phyloP scores from a whole-genome alignment of 1,140 invertebrate species.

The Heliothis virescens region DNA sequence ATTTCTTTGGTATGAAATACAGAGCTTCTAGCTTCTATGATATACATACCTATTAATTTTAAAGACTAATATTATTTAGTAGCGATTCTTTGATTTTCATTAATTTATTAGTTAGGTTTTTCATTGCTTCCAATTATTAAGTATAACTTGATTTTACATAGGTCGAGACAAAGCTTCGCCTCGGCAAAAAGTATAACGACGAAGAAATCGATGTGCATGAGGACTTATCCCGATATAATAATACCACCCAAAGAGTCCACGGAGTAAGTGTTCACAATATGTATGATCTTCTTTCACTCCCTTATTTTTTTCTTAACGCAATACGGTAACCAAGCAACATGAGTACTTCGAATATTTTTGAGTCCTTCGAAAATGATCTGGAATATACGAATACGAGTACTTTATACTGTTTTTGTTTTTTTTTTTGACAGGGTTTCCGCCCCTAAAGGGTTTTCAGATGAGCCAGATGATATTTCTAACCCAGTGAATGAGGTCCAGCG shows the following conservation, averaged over 20 bases:
- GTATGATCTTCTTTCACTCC: neutral
- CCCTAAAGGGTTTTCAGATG: neutral
- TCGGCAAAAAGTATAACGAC: neutral
- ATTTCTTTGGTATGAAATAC: too few species aligned
- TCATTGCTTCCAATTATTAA: too few species aligned
- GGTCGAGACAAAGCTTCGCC: neutral
- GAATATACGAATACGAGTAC: too few species aligned
- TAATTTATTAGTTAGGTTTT: too few species aligned
- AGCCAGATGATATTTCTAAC: neutral
- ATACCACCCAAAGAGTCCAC: neutral
- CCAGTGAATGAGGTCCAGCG: conserved; percentile 10
- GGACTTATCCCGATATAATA: neutral
- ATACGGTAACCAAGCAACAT: neutral
- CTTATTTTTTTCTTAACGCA: neutral
- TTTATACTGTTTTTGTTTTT: neutral
- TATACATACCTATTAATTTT: too few species aligned
- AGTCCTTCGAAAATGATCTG: too few species aligned
- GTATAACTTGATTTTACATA: neutral
- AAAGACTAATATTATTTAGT: too few species aligned
- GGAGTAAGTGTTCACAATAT: neutral
- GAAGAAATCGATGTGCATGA: neutral
- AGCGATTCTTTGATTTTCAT: too few species aligned
- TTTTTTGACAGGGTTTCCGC: neutral
- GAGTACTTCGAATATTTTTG: too few species aligned
- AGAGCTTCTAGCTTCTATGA: too few species aligned